Evolutionary conservation across 2,888 invertebrate species (phyloP).

Genomic region (Coelopa pilipes): DNA sequence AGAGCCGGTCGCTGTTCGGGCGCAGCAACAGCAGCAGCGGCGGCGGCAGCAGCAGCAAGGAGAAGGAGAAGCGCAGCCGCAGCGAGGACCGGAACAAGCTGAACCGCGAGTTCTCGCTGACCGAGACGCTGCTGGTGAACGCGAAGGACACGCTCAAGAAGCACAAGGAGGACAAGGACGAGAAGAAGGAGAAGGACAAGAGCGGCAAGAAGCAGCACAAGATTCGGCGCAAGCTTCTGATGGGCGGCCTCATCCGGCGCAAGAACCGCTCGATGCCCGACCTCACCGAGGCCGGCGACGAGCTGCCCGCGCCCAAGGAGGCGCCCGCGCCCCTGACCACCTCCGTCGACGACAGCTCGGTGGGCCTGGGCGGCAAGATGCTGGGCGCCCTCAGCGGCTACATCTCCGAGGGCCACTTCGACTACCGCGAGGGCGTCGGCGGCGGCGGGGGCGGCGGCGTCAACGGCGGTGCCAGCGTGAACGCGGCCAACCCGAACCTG

Average conservation of each 20-base stretch:
- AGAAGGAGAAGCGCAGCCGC: constrained; percentile 82
- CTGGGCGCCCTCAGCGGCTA: constrained; percentile 76
- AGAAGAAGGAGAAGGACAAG: constrained; percentile 77
- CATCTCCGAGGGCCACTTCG: constrained; percentile 87
- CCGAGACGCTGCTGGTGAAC: constrained; percentile 70
- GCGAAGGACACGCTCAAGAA: constrained; percentile 70
- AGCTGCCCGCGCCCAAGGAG: constrained; percentile 53
- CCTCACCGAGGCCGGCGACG: constrained; percentile 80
- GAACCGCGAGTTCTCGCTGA: constrained; percentile 77
- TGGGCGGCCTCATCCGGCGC: constrained; percentile 88
- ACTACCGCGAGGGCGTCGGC: constrained; percentile 70
- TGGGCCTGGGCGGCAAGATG: constrained; percentile 72
- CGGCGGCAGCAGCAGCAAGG: constrained; percentile 70
- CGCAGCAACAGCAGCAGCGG: constrained; percentile 73
- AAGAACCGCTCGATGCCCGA: constrained; percentile 94
- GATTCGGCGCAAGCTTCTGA: constrained; percentile 84
- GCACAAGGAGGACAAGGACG: constrained; percentile 72
- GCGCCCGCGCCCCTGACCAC: constrained; percentile 66
- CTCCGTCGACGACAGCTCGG: constrained; percentile 80
- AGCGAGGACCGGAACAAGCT: constrained; percentile 88
- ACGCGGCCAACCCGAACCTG: constrained; percentile 79
- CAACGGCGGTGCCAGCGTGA: constrained; percentile 65
- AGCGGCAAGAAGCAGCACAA: constrained; percentile 90
- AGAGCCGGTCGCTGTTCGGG: constrained; percentile 75
- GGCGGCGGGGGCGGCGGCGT: neutral